These are phyloP conservation scores for Dendropsophus ebraccatus DNA, from an alignment of 2,113 vertebrate species.

Conservation along the genomic window DNA sequence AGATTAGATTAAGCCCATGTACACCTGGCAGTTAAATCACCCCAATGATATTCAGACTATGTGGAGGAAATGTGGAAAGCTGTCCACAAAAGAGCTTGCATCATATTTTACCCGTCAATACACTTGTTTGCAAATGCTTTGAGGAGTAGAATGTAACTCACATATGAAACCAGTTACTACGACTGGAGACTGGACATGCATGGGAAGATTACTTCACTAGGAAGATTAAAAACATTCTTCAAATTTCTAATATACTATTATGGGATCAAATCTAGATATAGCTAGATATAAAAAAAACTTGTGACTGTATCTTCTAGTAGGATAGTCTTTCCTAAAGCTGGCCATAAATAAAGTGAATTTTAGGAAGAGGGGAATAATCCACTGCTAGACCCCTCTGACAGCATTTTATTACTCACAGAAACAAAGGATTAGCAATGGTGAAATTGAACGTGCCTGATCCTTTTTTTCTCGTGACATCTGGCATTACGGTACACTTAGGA, in stretches of 20 bases:
- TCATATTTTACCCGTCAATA: constrained; percentile 14
- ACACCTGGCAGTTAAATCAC: constrained; percentile 46
- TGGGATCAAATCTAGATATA: neutral
- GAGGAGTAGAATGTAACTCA: neutral
- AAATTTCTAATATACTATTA: neutral
- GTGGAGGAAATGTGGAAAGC: constrained; percentile 10
- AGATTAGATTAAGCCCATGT: constrained; percentile 39
- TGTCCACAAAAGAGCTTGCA: constrained; percentile 16
- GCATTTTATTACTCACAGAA: too few species aligned
- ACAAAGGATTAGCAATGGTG: too few species aligned
- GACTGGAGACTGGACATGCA: neutral
- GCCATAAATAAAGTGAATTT: too few species aligned
- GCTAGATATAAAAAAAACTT: neutral
- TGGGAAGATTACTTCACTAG: neutral
- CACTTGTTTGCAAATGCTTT: constrained; percentile 18
- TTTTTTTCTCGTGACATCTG: too few species aligned
- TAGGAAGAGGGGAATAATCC: too few species aligned
- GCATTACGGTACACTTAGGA: too few species aligned
- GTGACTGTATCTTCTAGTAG: neutral
- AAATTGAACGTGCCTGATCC: too few species aligned
- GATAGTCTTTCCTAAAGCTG: too few species aligned
- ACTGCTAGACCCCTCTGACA: too few species aligned
- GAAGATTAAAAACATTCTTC: neutral
- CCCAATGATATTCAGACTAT: constrained; percentile 36
- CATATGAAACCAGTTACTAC: constrained; percentile 12